Percentiles rank a stretch among this genome's conserved stretches.
Evolutionary conservation across 2,797 vertebrate genomes (phyloP).

Genomic region (Malacoraja senta): DNA sequence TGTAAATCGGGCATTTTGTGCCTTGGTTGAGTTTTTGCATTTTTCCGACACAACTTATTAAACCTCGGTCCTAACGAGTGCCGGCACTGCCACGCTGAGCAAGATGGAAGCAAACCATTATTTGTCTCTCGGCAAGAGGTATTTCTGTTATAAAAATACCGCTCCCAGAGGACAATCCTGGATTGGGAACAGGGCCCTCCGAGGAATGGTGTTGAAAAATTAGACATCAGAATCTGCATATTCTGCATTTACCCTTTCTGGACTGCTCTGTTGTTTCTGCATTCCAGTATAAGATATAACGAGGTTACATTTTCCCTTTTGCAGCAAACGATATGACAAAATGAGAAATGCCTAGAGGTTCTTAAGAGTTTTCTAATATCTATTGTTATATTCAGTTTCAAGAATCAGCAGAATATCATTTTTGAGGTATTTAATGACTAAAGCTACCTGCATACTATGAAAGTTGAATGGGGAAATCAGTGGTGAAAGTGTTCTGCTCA

Average conservation of each 20-base stretch:
- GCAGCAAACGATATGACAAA: background rate
- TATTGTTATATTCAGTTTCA: background rate
- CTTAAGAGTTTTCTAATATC: background rate
- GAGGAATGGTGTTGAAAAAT: conserved; percentile 25
- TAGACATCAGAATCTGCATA: conserved; percentile 19
- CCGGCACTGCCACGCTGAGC: background rate
- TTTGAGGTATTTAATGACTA: background rate
- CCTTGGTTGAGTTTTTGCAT: background rate
- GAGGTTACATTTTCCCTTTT: background rate
- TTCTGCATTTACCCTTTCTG: conserved; percentile 24
- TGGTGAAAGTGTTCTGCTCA: background rate
- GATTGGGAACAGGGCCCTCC: background rate
- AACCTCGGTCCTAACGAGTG: no score
- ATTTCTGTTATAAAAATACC: conserved; percentile 15
- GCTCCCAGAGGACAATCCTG: background rate
- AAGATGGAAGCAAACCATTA: background rate
- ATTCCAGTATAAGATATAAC: background rate
- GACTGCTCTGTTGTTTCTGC: background rate
- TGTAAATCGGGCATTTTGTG: background rate
- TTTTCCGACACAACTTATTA: background rate
- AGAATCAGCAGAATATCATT: background rate
- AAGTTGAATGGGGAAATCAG: background rate
- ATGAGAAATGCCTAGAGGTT: conserved; percentile 28
- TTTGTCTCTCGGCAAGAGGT: background rate
- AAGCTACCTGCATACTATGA: background rate